Evolutionary conservation across 2,888 invertebrate genomes (phyloP), one percentile per base, ranked within the genome.

Genomic region (Tenthredo livida): DNA sequence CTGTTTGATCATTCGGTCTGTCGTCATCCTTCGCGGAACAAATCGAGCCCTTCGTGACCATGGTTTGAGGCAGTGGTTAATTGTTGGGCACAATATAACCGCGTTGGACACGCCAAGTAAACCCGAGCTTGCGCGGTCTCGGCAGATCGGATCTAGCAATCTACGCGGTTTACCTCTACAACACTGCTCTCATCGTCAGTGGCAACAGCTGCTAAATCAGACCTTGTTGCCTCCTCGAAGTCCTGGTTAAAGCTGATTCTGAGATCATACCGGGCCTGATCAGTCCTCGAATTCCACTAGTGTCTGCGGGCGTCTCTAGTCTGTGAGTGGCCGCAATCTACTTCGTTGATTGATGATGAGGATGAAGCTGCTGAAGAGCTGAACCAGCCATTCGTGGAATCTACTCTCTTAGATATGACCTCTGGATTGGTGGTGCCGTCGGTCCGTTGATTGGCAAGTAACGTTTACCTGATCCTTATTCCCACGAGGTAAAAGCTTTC

Each of bases 81-180:
- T 70, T 83, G 67, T 61, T 61, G 83, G 65, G 83, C 33, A 47
- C 10, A 83, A 47, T 47, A 83, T 83, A 83, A 37, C 43, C 67
- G 29, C 33, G 40, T 65, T 47, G 47, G 83, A 83, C 83, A 83
- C 83, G 83, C 83, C n/a, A 83, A 83, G 70, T 83, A 29, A 65
- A 83, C 80, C 80, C 80, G 80, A 80, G 80, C 80, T 80, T 80
- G 80, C 80, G 80, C 80, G n/a, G 21, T 80, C 65, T 61, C 61
- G 33, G 77, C 33, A 77, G 54, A 77, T 77, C 50, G 29, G 77
- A 77, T 77, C 73, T 33, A 73, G n/a, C 77, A 33, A 77, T 33
- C 54, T 54, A 50, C 15, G 33, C 29, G 29, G 77, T 29, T 7
- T 73, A 67, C 33, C 1, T 67, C 67, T 15, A 25, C 25, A 33